These are phyloP conservation scores for Meta bourneti DNA, from an alignment of 2,888 invertebrate genomes.

Conservation along the genomic window DNA sequence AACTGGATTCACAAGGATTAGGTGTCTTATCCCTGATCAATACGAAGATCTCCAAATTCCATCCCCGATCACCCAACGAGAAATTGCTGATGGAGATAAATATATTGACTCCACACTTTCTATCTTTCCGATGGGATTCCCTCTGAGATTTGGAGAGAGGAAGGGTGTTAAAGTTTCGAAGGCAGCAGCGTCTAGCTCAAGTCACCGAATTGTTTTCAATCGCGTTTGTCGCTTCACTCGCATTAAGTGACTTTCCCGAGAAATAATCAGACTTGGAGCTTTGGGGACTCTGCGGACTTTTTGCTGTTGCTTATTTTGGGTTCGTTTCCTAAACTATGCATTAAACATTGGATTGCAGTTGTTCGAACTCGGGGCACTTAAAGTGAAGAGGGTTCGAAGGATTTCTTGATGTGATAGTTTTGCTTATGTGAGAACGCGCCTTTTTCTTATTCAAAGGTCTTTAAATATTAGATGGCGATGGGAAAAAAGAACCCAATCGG, in stretches of 20 bases:
- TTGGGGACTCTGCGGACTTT: no score
- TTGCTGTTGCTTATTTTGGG: neutral
- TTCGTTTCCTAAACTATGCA: neutral
- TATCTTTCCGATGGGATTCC: neutral
- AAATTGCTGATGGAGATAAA: neutral
- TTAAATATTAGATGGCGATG: constrained; percentile 26
- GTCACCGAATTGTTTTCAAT: constrained; percentile 8
- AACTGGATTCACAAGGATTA: constrained; percentile 44
- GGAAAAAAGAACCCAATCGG: neutral
- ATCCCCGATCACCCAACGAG: neutral
- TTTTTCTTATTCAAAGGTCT: constrained; percentile 9
- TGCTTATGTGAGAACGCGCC: neutral
- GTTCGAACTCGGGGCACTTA: neutral
- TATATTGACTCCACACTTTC: neutral
- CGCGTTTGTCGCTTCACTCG: neutral
- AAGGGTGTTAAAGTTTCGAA: neutral
- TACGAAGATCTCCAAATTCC: neutral
- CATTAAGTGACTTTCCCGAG: constrained; percentile 5
- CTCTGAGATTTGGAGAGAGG: neutral
- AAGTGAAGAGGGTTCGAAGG: constrained; percentile 1
- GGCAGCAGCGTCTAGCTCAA: neutral
- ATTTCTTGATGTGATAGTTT: constrained; percentile 13
- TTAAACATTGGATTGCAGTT: constrained; percentile 4
- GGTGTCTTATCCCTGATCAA: neutral
- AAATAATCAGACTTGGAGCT: constrained; percentile 5